A percentile compares a stretch with the other conserved stretches of the same genome.
Conservation (phyloP, 1,140 invertebrate species). For the Notospermus geniculatus region DNA sequence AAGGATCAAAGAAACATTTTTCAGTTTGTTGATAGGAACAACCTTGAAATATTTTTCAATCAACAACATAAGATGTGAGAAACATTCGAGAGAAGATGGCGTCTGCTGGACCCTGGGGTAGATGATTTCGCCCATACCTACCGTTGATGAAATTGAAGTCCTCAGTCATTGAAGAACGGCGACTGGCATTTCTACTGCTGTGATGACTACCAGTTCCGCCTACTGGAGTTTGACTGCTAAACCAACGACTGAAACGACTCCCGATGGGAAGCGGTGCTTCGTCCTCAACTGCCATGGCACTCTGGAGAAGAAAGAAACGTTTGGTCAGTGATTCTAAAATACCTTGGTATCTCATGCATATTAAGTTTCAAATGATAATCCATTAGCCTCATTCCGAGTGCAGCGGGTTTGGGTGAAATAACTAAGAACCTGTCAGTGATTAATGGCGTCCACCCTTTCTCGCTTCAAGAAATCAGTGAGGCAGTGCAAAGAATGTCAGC, state of each 20-base stretch:
- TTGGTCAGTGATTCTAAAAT: background rate
- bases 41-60: no score
- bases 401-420: background rate
- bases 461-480: no score
- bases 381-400: no score
- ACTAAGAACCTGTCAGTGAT: no score
- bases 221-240: conserved; percentile 24
- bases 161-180: conserved; percentile 65
- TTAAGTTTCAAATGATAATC: no score
- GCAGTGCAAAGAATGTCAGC: no score
- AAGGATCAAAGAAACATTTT: no score
- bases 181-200: conserved; percentile 52
- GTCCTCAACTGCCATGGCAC: background rate
- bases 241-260: conserved; percentile 54
- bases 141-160: conserved; percentile 64
- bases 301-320: background rate
- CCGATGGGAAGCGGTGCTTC: conserved; percentile 18
- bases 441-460: no score
- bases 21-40: no score
- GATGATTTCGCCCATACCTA: conserved; percentile 39
- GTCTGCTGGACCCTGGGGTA: no score
- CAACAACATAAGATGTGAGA: no score
- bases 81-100: no score
- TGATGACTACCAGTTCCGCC: conserved; percentile 20
- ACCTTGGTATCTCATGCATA: background rate